Evolutionary conservation across 2,888 invertebrate species (phyloP), one percentile per base, ranked within the genome.

Genomic region (Bedellia somnulentella): DNA sequence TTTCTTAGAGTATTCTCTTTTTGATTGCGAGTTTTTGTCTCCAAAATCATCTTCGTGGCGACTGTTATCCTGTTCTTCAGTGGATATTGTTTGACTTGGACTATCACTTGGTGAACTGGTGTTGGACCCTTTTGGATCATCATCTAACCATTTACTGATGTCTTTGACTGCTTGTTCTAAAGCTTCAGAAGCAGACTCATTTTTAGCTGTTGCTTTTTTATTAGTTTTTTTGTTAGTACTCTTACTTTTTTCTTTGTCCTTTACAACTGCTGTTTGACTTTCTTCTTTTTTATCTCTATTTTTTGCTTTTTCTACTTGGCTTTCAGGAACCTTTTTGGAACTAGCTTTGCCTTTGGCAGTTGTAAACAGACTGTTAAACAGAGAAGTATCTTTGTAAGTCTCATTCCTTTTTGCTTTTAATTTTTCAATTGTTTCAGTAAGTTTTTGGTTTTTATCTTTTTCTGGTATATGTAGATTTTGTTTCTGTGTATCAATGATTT

Each of bases 71-170:
- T 63, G 57, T 43, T 86, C 84, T 48, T 87, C 85, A 3, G 82
- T 68, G 22, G 75, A 68, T 38, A 82, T 78, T 24, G 83, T 82
- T 36, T 81, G 81, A 2, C 85, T 81, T 1, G 90, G 90, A 56
- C 88, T 89, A 45, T 86, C 87, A 5, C 84, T 85, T 1, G 89
- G 88, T 2, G 90, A 89, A 43, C 87, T 89, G 39, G 85, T 83
- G 43, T 85, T 85, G 0, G 86, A 81, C 37, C 84, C 80, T 41
- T 85, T 83, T 0, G 91, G 90, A 0, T 90, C 87, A 44, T 90
- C 90, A 47, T 91, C 90, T 35, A 93, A 62, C 90, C 91, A 92
- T 47, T 90, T 89, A 52, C 89, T 91, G 24, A 92, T 90, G 52
- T 92, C 92, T 79, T 92, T 87, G 1, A 87, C 73, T 11, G 87